Evolutionary conservation across 2,797 vertebrate species (phyloP), one percentile per base, ranked within the genome.

Genomic region (Gephyroberyx darwinii): DNA sequence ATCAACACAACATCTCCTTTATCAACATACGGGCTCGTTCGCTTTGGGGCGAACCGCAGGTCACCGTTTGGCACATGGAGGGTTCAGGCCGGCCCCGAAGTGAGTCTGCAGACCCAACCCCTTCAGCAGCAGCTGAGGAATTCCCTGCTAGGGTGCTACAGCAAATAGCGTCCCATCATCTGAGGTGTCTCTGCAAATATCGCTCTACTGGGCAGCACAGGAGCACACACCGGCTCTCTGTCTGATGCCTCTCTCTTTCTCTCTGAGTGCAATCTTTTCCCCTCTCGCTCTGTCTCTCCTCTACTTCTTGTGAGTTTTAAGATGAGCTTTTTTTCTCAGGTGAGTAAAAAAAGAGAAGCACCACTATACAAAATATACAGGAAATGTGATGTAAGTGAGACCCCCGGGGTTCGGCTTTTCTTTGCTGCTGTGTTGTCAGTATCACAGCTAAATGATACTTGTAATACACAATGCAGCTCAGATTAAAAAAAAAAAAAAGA

Each of bases 121-220:
- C 91, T 94, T 93, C 88, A 80, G 90, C 78, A 82, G 90, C 90
- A 93, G 88, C 91, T 93, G 93, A 89, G 94, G 92, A 95, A 93
- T 94, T 95, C 93, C 85, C 93, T 90, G 92, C 92, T 88, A 93
- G 92, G 92, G 92, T 94, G 94, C 93, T 93, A 94, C 91, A 92
- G 94, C 93, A 96, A 96, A 97, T 89, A 95, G 87, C 84, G 82
- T 91, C 86, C 90, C 88, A 75, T 91, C 90, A 85, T 92, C 88
- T 82, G 84, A 90, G 87, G 88, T 84, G 88, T 91, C 89, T 92
- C 78, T 7, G 85, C 85, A 93, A 93, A 92, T 84, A 92, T 79
- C 72, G 82, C 78, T 69, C 81, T 48, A 73, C 62, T 64, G 82
- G 68, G 75, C 83, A 81, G 80, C 71, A 31, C n/a, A 45, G 50